phyloP scores from a whole-genome alignment of 2,797 vertebrate species.

The Selene dorsalis region DNA sequence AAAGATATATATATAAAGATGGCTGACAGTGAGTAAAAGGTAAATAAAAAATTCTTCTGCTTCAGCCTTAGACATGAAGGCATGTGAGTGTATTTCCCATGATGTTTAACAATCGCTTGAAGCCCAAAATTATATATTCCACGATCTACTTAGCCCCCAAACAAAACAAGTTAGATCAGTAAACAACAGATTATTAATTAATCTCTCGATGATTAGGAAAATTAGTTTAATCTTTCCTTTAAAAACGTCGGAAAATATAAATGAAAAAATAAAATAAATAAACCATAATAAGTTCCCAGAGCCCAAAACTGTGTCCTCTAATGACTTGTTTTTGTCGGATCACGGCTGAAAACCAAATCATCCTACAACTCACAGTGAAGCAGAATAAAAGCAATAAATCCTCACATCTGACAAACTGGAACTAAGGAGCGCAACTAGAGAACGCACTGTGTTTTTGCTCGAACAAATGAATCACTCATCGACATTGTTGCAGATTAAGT shows the following conservation, averaged over 20 bases:
- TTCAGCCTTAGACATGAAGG: no score
- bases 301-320: background rate
- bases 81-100: background rate
- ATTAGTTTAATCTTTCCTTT: background rate
- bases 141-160: background rate
- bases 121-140: background rate
- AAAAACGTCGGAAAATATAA: background rate
- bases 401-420: background rate
- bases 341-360: background rate
- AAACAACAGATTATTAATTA: background rate
- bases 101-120: background rate
- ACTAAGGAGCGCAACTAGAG: background rate
- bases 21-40: background rate
- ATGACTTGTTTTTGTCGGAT: background rate
- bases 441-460: background rate
- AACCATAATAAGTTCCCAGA: background rate
- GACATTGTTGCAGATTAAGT: background rate
- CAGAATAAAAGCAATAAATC: background rate
- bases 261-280: no score
- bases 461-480: background rate
- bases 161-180: background rate
- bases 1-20: background rate
- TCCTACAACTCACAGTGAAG: background rate
- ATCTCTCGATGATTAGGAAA: background rate
- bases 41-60: no score